phyloP scores from a whole-genome alignment of 2,888 invertebrate species.

The Athalia cordata region DNA sequence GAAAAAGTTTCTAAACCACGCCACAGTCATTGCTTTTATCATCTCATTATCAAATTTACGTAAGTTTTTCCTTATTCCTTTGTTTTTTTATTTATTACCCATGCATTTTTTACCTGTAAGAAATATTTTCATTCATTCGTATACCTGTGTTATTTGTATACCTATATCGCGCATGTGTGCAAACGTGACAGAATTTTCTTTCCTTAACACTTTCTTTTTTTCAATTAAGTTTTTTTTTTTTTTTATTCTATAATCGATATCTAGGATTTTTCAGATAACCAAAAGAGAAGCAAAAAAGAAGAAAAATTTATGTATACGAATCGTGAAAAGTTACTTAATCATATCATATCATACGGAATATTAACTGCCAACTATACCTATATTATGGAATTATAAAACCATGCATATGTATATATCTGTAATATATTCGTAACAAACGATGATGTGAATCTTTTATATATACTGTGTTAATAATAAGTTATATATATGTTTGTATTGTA shows the following conservation, averaged over 20 bases:
- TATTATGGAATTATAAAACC: too few relatives aligned
- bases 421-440: too few relatives aligned
- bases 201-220: not conserved
- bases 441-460: too few relatives aligned
- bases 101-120: not conserved
- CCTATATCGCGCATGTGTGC: not conserved
- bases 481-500: not conserved
- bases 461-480: too few relatives aligned
- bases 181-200: not conserved
- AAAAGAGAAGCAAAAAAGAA: too few relatives aligned
- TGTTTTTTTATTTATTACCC: not conserved
- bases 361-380: too few relatives aligned
- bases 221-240: not conserved
- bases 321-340: too few relatives aligned
- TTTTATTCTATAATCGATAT: too few relatives aligned
- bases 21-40: not conserved
- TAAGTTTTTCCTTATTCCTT: slow-evolving; percentile 1
- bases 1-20: not conserved
- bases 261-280: too few relatives aligned
- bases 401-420: too few relatives aligned
- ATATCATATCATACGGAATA: too few relatives aligned
- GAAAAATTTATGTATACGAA: too few relatives aligned
- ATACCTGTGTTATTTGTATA: not conserved
- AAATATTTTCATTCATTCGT: not conserved
- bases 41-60: slow-evolving; percentile 10